Evolutionary conservation across 2,888 invertebrate species (phyloP).

Genomic region (Drosophila helvetica): DNA sequence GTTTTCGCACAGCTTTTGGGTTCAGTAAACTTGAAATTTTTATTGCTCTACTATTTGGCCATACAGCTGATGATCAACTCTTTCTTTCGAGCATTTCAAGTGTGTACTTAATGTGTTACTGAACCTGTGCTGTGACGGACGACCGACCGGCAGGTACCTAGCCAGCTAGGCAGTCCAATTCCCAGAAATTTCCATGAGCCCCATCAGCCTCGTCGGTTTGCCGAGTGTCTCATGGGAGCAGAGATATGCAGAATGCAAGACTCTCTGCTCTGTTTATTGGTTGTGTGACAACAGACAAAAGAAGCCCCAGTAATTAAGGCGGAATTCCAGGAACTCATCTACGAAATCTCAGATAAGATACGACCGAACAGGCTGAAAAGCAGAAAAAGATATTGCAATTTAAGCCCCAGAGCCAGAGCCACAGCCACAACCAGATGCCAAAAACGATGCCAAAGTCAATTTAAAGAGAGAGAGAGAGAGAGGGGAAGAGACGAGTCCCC

Average conservation of each 20-base stretch:
- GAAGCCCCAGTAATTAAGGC: constrained; percentile 22
- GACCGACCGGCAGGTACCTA: constrained; percentile 13
- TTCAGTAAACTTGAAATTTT: constrained; percentile 41
- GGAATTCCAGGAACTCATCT: constrained; percentile 9
- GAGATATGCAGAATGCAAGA: constrained; percentile 23
- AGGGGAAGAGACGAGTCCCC: constrained; percentile 1
- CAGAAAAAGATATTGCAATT: not conserved
- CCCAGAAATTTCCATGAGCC: constrained; percentile 30
- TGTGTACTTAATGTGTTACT: constrained; percentile 29
- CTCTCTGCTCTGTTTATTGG: constrained; percentile 30
- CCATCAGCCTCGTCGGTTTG: constrained; percentile 2
- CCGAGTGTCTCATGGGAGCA: not conserved
- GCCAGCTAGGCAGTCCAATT: constrained; percentile 17
- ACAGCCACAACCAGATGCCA: not conserved
- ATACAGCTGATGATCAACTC: constrained; percentile 28
- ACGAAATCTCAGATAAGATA: not conserved
- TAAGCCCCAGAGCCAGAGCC: not conserved
- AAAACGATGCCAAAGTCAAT: not conserved
- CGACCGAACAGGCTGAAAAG: not conserved
- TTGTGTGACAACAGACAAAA: constrained; percentile 27
- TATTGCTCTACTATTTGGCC: constrained; percentile 26
- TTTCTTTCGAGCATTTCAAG: not conserved
- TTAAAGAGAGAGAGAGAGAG: not conserved
- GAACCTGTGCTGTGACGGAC: constrained; percentile 13
- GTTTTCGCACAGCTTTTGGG: not conserved